phyloP scores from a whole-genome alignment of 2,797 vertebrate genomes.

The Hipposideros larvatus region DNA sequence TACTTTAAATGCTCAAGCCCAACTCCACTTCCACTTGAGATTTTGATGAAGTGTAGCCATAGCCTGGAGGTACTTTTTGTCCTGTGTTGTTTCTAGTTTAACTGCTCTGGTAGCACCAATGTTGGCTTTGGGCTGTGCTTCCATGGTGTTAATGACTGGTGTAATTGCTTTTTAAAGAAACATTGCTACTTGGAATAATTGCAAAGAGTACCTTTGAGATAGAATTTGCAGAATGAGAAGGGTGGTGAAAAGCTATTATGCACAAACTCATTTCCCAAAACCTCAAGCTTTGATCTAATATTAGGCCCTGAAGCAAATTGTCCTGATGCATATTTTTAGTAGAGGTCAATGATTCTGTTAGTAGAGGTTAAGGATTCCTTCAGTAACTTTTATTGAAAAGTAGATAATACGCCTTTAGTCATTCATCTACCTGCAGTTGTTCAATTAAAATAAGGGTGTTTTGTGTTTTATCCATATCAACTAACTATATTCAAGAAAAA shows the following conservation, averaged over 20 bases:
- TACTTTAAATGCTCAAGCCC: neutral
- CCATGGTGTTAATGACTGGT: conserved; percentile 39
- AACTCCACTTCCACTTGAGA: conserved; percentile 36
- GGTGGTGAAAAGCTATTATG: conserved; percentile 52
- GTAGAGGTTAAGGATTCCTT: conserved; percentile 24
- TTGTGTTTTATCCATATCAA: neutral
- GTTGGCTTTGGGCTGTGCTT: conserved; percentile 41
- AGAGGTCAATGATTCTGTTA: conserved; percentile 53
- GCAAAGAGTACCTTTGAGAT: conserved; percentile 56
- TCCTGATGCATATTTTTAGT: conserved; percentile 61
- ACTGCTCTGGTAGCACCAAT: neutral
- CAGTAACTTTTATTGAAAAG: conserved; percentile 37
- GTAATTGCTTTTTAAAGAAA: conserved; percentile 74
- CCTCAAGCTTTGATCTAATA: conserved; percentile 61
- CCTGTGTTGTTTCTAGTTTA: conserved; percentile 1
- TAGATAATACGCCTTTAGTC: conserved; percentile 42
- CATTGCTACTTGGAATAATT: conserved; percentile 60
- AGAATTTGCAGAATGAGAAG: conserved; percentile 56
- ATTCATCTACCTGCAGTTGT: neutral
- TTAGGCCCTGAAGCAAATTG: conserved; percentile 55
- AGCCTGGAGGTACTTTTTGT: neutral
- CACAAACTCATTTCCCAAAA: conserved; percentile 56
- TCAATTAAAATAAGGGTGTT: conserved; percentile 52
- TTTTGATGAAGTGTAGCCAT: neutral
- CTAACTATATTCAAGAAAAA: conserved; percentile 14